Conservation (phyloP, 30 jellyfish, hydroid and myxozoan genomes). For the Mastigias papua region DNA sequence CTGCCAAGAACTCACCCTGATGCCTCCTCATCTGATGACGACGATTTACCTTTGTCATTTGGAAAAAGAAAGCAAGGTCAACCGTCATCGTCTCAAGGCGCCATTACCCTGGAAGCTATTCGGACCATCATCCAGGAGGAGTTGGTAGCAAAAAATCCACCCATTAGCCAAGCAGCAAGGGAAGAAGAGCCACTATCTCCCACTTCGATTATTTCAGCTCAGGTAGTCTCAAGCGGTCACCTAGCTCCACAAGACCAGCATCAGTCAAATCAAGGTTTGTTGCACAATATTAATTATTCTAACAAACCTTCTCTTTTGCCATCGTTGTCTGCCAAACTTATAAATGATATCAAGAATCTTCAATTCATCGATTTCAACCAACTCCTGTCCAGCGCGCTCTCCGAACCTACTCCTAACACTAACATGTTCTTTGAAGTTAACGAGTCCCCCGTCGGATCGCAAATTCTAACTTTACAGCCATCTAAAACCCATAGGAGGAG, state of each 20-base stretch:
- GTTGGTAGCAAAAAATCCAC: not conserved
- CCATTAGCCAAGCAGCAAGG: not conserved
- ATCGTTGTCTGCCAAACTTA: not conserved
- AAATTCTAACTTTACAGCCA: not conserved
- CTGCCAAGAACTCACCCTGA: not conserved
- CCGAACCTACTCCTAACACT: not conserved
- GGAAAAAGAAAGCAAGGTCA: not conserved
- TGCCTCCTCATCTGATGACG: not conserved
- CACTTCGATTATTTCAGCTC: not conserved
- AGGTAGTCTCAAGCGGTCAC: not conserved
- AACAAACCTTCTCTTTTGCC: not conserved
- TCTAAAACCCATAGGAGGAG: not conserved
- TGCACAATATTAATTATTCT: not conserved
- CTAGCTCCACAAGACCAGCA: not conserved
- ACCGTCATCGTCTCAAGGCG: not conserved
- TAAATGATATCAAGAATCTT: not conserved
- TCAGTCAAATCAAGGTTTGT: not conserved
- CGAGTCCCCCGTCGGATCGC: not conserved
- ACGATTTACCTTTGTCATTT: not conserved
- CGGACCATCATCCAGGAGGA: not conserved
- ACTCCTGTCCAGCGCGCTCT: not conserved
- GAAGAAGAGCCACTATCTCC: not conserved
- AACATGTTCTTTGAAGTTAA: not conserved
- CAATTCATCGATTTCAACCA: constrained; percentile 9
- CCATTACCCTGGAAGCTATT: not conserved